These are phyloP conservation scores for Tricholauxania praeusta DNA, from an alignment of 2,888 invertebrate species.

Conservation along the genomic window DNA sequence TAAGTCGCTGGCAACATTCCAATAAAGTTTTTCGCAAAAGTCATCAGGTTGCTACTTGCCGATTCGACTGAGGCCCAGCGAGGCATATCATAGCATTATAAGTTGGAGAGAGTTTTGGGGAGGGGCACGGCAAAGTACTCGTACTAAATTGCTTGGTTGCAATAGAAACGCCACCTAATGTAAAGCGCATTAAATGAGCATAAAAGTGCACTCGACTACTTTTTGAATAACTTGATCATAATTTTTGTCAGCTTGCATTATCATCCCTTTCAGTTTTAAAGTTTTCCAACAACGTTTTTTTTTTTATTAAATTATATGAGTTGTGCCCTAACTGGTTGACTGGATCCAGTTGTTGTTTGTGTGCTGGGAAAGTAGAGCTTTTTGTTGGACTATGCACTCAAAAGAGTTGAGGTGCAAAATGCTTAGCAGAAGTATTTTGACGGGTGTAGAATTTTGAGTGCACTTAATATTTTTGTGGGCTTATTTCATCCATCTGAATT, in stretches of 20 bases:
- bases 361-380: too few species aligned
- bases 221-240: constrained; percentile 43
- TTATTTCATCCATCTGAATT: too few species aligned
- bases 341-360: too few species aligned
- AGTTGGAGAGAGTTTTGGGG: too few species aligned
- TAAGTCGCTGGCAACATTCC: constrained; percentile 29
- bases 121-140: too few species aligned
- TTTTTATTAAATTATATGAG: constrained; percentile 23
- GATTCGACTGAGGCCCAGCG: background rate
- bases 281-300: constrained; percentile 14
- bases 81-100: background rate
- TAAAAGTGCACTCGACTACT: constrained; percentile 42
- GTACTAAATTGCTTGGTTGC: background rate
- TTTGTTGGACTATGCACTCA: too few species aligned
- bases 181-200: constrained; percentile 35
- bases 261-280: constrained; percentile 24
- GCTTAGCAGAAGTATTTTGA: too few species aligned
- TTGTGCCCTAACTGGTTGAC: too few species aligned
- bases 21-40: constrained; percentile 31
- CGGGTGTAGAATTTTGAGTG: too few species aligned
- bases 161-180: constrained; percentile 10
- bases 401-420: too few species aligned
- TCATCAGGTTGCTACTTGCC: constrained; percentile 32
- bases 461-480: too few species aligned
- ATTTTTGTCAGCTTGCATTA: constrained; percentile 43